Percentiles rank a stretch among this genome's conserved stretches.
Evolutionary conservation across 2,797 vertebrate genomes (phyloP).

Genomic region (Amblyraja radiata): DNA sequence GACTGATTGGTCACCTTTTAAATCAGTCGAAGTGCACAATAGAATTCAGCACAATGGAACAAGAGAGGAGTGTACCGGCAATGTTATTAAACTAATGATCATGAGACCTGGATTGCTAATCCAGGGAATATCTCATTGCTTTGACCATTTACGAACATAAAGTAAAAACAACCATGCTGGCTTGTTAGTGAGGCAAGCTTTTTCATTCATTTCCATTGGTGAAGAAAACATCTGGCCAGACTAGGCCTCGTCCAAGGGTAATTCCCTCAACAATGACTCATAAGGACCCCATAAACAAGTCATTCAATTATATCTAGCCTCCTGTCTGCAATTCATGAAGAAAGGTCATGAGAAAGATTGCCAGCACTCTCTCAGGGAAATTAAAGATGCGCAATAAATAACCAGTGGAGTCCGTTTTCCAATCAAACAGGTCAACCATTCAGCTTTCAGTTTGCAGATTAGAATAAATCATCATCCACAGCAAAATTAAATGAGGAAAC

Average conservation of each 20-base stretch:
- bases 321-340: background rate
- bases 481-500: background rate
- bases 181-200: background rate
- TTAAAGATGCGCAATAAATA: background rate
- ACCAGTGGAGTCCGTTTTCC: background rate
- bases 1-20: background rate
- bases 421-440: background rate
- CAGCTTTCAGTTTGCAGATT: background rate
- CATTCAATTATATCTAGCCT: background rate
- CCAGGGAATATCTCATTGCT: background rate
- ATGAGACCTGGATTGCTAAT: background rate
- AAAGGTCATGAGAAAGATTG: background rate
- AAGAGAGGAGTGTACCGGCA: background rate
- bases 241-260: background rate
- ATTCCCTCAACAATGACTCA: background rate
- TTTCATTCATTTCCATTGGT: background rate
- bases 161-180: background rate
- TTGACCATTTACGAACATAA: background rate
- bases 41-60: background rate
- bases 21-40: background rate
- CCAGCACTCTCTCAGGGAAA: background rate
- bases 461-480: background rate
- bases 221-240: background rate
- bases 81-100: background rate
- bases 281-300: background rate